A percentile compares a stretch with the other conserved stretches of the same genome.
Evolutionary conservation across 2,113 vertebrate species (phyloP).

Genomic region (Zosterops hypoxanthus): DNA sequence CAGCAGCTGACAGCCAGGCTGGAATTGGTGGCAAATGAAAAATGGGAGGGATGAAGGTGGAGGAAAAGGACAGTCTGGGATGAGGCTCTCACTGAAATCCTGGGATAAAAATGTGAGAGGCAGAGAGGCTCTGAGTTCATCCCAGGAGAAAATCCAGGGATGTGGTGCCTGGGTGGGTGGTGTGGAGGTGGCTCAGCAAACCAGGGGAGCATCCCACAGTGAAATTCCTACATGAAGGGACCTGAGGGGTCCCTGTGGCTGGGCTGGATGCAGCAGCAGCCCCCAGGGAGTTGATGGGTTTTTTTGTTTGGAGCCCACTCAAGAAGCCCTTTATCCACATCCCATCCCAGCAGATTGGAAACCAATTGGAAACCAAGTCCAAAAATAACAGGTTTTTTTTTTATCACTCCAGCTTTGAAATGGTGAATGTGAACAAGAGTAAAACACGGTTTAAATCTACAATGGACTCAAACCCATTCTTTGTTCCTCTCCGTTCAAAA

Average conservation of each 20-base stretch:
- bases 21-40: neutral
- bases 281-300: rapidly evolving
- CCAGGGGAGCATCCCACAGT: neutral
- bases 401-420: neutral
- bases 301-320: neutral
- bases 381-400: neutral
- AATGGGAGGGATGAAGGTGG: neutral
- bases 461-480: neutral
- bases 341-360: neutral
- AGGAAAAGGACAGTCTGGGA: neutral
- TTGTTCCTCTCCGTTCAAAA: neutral
- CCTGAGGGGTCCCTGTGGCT: rapidly evolving
- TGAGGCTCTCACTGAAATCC: neutral
- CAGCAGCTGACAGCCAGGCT: neutral
- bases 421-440: neutral
- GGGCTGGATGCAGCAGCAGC: neutral
- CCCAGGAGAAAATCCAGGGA: neutral
- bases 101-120: neutral
- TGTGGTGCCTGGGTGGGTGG: neutral
- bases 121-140: neutral
- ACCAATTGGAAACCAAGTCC: neutral
- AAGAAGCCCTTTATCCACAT: neutral
- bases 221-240: neutral
- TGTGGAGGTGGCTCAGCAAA: neutral
- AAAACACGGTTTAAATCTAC: neutral